Base-by-base conservation (phyloP, 2,797 vertebrate genomes). In the Pipistrellus kuhlii region DNA sequence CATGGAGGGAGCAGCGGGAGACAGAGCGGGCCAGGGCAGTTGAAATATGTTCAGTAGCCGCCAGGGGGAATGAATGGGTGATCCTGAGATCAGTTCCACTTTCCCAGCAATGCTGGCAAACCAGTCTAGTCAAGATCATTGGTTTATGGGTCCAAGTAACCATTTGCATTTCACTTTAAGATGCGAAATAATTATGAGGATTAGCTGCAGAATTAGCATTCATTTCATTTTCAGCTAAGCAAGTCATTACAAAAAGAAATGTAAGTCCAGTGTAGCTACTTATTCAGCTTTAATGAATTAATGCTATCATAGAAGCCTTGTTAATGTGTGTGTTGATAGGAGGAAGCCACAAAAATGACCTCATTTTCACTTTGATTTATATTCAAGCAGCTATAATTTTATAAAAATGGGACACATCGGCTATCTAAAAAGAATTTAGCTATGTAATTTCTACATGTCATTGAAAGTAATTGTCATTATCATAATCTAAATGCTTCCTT, bases 341-440 rank as follows among this genome's bases (percentile, higher is more conserved):
- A 78, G 75, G 86, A 88, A 94, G 64, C n/a, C 66, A 76, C 38
- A 53, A 68, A 92, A 91, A 62, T 95, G 95, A 95, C 87, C 91
- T 87, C 89, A 92, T 96, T 95, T 93, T 71, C 35, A 93, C 90
- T 96, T 97, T 86, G 78, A 93, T 95, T 96, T 95, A 88, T 86
- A 76, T 95, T 75, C n/a, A 86, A 81, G 77, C 9, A 89, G 62
- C 77, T 88, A 13, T 93, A 89, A 94, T 96, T 94, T 91, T 92
- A 35, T 88, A 84, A 94, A 95, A 97, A 84, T 76, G 85, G 84
- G n/a, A 81, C 71, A 85, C 8, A 4, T 72, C 87, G 66, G 20
- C 83, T 57, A 85, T 95, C 57, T 92, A 30, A 93, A 92, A 93
- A 93, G 69, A 77, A 68, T 55, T 88, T 96, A 78, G 87, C 62